Conservation (phyloP, 92 coral and sea anemone species). For the Parazoanthus swiftii region DNA sequence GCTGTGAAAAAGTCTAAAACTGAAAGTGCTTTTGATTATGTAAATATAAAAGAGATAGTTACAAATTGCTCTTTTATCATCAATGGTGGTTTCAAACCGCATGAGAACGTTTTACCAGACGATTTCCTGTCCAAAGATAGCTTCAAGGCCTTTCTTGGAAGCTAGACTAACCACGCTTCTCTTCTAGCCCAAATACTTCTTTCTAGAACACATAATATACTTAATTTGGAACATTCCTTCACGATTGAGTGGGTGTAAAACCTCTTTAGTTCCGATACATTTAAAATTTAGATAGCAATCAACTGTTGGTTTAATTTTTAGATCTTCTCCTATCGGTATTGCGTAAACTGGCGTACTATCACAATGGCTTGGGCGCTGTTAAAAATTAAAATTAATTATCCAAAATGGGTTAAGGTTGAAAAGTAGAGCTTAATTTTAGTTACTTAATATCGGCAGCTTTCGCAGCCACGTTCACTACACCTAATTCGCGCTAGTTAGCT, state of each 20-base stretch:
- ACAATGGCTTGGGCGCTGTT: too few species aligned
- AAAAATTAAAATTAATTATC: too few species aligned
- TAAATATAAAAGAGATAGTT: neutral
- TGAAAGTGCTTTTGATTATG: neutral
- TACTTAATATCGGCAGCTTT: too few species aligned
- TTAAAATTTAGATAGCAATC: neutral
- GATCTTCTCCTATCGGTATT: too few species aligned
- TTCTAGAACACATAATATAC: neutral
- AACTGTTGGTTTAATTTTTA: too few species aligned
- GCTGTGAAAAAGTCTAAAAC: conserved; percentile 11
- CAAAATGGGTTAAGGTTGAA: too few species aligned
- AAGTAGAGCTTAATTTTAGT: too few species aligned
- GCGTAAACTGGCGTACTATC: too few species aligned
- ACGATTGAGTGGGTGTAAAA: neutral
- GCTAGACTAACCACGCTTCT: conserved; percentile 1
- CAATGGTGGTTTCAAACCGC: conserved; percentile 27
- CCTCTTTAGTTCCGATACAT: conserved; percentile 10
- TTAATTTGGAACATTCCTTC: conserved; percentile 1
- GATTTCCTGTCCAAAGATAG: conserved; percentile 18
- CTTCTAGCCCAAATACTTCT: neutral
- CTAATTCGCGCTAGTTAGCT: too few species aligned
- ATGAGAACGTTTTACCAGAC: conserved; percentile 6
- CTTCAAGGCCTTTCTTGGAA: neutral
- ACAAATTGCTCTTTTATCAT: neutral
- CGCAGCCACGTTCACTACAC: too few species aligned